Percentiles rank a stretch among this genome's conserved stretches.
These are phyloP conservation scores for Cinara cedri DNA, from an alignment of 2,888 invertebrate genomes.

Conservation along the genomic window DNA sequence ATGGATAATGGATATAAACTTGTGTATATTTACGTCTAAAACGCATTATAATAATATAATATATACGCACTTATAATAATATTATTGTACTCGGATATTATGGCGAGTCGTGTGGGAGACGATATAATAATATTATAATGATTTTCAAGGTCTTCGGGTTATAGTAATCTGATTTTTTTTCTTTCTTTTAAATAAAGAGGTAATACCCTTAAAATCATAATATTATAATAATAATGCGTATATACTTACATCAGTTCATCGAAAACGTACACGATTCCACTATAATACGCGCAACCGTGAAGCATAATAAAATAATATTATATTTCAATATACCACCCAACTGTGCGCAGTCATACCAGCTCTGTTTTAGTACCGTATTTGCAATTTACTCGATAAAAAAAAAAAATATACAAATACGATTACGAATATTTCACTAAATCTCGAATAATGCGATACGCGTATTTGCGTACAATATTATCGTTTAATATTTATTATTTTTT, in stretches of 20 bases:
- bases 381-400: neutral
- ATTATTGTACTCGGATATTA: neutral
- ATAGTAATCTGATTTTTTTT: slow-evolving; percentile 15
- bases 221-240: neutral
- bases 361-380: too few relatives aligned
- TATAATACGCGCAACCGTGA: too few relatives aligned
- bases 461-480: too few relatives aligned
- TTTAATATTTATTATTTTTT: too few relatives aligned
- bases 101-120: neutral
- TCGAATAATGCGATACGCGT: too few relatives aligned
- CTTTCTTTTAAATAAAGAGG: neutral
- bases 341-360: too few relatives aligned
- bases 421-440: neutral
- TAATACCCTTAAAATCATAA: too few relatives aligned
- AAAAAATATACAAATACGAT: neutral
- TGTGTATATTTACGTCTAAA: neutral
- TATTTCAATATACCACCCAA: too few relatives aligned
- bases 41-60: neutral
- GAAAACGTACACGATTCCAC: neutral
- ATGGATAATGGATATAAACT: too few relatives aligned
- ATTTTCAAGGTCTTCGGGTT: slow-evolving; percentile 4
- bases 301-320: too few relatives aligned
- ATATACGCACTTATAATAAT: neutral
- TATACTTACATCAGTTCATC: neutral
- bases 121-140: slow-evolving; percentile 2